Evolutionary conservation across 2,888 invertebrate species (phyloP), one percentile per base, ranked within the genome.

Genomic region (Camptogramma bilineatum): DNA sequence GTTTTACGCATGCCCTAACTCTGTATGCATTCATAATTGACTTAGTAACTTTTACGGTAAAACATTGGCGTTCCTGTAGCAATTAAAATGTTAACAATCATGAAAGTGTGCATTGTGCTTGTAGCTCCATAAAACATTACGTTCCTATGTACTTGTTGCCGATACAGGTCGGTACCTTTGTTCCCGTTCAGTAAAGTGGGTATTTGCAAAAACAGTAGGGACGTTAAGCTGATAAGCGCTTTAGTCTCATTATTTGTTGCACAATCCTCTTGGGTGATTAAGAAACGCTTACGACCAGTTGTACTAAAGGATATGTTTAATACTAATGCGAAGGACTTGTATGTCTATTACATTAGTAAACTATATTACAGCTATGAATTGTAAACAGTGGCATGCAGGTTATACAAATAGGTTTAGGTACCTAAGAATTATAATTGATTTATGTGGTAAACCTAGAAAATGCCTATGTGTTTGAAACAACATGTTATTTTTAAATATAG

Each of bases 211-310:
- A 60, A 61, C 44, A 19, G 44, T 48, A 62, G 61, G 57, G 42
- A 51, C 55, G 54, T 59, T 47, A 56, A 39, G 56, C 48, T 52
- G 68, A 62, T 69, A 65, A 66, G 47, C 64, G 21, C 51, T 52
- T 65, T 72, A 72, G 63, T 61, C 57, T 55, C 60, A 55, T 70
- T 70, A 66, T 63, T 62, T 63, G 66, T 50, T 60, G 44, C 46
- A 59, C 58, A 68, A 67, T 75, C 69, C 73, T 53, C 53, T 64
- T 71, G 50, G 47, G 52, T 55, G 69, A 76, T 76, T 78, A 75
- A 54, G 62, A 64, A 63, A 61, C 52, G 59, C 69, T 70, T 62
- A 68, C 55, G 59, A 57, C 47, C 9, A 56, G 52, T 46, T 31
- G 28, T 13, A 48, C 47, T 51, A 19, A 24, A 60, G 47, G 60